These are phyloP conservation scores for Ophion obscuratus DNA, from an alignment of 2,888 invertebrate genomes.

Conservation along the genomic window DNA sequence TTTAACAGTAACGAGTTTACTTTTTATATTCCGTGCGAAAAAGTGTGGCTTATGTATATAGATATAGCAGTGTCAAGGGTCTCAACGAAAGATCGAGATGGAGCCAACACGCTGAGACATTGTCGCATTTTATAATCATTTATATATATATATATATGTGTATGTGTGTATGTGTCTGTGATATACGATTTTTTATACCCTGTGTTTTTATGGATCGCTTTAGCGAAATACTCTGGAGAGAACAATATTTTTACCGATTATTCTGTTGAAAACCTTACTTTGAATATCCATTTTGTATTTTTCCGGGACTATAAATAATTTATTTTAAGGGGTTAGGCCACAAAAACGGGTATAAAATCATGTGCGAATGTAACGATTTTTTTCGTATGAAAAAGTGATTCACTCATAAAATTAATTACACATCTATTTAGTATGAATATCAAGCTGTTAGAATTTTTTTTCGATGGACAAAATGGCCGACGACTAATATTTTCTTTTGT, in stretches of 20 bases:
- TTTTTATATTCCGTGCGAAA: slow-evolving; percentile 57
- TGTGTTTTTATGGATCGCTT: too few species aligned
- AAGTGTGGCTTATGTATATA: slow-evolving; percentile 8
- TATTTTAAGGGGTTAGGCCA: too few species aligned
- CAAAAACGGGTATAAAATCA: too few species aligned
- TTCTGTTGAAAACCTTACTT: neutral
- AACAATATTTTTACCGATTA: neutral
- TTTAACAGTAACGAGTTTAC: slow-evolving; percentile 71
- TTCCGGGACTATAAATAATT: neutral
- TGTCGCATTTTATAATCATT: slow-evolving; percentile 58
- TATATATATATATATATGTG: neutral
- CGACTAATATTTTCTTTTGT: too few species aligned
- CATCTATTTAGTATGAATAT: too few species aligned
- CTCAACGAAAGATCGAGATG: slow-evolving; percentile 50
- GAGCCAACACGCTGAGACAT: slow-evolving; percentile 68
- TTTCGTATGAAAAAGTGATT: too few species aligned
- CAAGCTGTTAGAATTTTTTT: too few species aligned
- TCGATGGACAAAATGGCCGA: too few species aligned
- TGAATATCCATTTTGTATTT: neutral
- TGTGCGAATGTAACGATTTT: too few species aligned
- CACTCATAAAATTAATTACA: too few species aligned
- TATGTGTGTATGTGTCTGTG: neutral
- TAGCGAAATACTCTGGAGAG: neutral
- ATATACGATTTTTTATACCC: neutral
- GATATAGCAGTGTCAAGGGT: slow-evolving; percentile 13